Conservation (phyloP, 2,888 invertebrate genomes). For the Latrodectus elegans region DNA sequence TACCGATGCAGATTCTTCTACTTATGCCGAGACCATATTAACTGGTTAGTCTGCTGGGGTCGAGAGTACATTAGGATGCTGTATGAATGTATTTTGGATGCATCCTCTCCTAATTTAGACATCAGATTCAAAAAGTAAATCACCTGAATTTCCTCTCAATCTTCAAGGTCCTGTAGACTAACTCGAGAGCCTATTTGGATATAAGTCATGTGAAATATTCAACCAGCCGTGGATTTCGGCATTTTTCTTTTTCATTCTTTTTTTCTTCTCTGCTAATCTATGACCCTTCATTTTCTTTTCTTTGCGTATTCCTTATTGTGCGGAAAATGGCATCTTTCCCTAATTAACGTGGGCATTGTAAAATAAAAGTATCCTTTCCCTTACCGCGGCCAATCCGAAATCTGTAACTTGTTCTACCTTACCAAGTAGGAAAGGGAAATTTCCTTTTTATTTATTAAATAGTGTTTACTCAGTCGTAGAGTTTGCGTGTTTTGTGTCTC, state of each 20-base stretch:
- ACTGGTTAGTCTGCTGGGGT: not conserved
- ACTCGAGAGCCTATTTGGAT: not conserved
- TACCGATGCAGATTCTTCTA: not conserved
- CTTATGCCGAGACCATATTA: not conserved
- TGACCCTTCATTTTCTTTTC: not conserved
- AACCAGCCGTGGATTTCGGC: slow-evolving; percentile 47
- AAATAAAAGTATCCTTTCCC: slow-evolving; percentile 13
- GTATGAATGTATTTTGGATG: too few species aligned
- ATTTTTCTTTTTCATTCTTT: slow-evolving; percentile 31
- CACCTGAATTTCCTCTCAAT: slow-evolving; percentile 29
- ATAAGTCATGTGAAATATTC: slow-evolving; percentile 28
- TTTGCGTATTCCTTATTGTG: slow-evolving; percentile 6
- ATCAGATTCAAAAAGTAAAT: not conserved
- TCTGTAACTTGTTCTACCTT: too few species aligned
- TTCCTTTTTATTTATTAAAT: too few species aligned
- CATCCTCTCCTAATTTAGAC: too few species aligned
- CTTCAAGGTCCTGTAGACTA: slow-evolving; percentile 38
- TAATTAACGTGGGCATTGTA: slow-evolving; percentile 37
- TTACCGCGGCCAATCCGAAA: too few species aligned
- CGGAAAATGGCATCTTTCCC: slow-evolving; percentile 29
- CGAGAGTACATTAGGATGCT: not conserved
- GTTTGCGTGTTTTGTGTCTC: too few species aligned
- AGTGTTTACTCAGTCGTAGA: too few species aligned
- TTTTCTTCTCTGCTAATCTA: slow-evolving; percentile 4
- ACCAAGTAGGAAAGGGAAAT: too few species aligned